Conservation (phyloP, 2,797 vertebrate genomes). For the Sarcoramphus papa region DNA sequence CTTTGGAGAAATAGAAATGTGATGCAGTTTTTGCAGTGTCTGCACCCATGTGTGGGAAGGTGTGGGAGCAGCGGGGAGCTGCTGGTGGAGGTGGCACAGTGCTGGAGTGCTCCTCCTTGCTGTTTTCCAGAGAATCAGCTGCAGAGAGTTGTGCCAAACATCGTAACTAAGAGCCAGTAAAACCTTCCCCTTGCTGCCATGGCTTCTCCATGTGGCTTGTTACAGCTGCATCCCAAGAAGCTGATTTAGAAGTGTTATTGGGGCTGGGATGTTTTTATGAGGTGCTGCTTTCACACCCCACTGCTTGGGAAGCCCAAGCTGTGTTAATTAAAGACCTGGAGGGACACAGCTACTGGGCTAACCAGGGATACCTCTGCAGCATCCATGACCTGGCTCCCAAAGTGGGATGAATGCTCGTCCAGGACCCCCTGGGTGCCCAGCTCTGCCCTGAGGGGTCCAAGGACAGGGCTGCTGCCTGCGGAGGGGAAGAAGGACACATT, state of each 20-base stretch:
- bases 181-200: background rate
- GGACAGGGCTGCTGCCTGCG: background rate
- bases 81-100: background rate
- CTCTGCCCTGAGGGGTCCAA: background rate
- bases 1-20: background rate
- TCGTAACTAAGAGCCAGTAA: background rate
- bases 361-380: background rate
- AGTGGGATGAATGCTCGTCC: background rate
- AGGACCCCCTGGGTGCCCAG: background rate
- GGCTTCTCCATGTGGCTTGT: background rate
- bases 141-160: background rate
- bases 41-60: background rate
- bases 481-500: background rate
- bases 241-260: constrained; percentile 14
- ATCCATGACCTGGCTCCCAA: background rate
- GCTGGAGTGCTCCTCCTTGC: background rate
- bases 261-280: background rate
- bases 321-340: background rate
- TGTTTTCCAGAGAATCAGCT: background rate
- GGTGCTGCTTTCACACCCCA: background rate
- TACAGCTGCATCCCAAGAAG: background rate
- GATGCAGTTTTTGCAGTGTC: background rate
- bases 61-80: background rate
- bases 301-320: background rate
- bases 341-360: background rate